A percentile compares a stretch with the other conserved stretches of the same genome.
Conservation (phyloP, 2,113 vertebrate species). For the Pithys albifrons region DNA sequence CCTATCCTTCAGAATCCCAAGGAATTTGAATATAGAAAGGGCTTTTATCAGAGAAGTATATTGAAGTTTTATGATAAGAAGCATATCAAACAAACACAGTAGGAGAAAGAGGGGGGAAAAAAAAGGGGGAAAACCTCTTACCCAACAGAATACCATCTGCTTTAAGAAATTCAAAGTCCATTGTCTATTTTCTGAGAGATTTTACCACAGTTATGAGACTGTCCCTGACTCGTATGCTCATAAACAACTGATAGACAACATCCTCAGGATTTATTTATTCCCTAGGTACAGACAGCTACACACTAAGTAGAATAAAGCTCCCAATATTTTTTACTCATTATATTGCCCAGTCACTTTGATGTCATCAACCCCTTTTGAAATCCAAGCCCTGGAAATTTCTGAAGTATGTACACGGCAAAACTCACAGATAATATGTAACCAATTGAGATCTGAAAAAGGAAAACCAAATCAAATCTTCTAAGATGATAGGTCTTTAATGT, state of each 20-base stretch:
- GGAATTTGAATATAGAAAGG: neutral
- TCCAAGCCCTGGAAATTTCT: neutral
- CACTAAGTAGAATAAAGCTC: neutral
- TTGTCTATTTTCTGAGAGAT: neutral
- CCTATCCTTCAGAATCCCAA: neutral
- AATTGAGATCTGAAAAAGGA: neutral
- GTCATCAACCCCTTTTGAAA: neutral
- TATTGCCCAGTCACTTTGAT: neutral
- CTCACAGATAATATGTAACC: neutral
- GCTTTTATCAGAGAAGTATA: neutral
- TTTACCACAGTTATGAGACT: neutral
- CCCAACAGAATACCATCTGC: neutral
- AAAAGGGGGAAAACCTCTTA: accelerated
- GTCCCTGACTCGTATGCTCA: neutral
- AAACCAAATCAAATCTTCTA: accelerated
- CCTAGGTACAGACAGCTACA: neutral
- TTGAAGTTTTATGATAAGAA: neutral
- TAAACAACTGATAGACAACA: neutral
- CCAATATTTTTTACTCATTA: neutral
- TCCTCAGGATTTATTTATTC: neutral
- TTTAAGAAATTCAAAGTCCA: neutral
- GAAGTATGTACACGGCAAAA: neutral
- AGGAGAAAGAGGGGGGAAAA: neutral
- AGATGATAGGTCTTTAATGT: neutral
- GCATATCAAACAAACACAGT: neutral